Base-by-base conservation (phyloP, 1,140 invertebrate species). In the Asobara japonica region DNA sequence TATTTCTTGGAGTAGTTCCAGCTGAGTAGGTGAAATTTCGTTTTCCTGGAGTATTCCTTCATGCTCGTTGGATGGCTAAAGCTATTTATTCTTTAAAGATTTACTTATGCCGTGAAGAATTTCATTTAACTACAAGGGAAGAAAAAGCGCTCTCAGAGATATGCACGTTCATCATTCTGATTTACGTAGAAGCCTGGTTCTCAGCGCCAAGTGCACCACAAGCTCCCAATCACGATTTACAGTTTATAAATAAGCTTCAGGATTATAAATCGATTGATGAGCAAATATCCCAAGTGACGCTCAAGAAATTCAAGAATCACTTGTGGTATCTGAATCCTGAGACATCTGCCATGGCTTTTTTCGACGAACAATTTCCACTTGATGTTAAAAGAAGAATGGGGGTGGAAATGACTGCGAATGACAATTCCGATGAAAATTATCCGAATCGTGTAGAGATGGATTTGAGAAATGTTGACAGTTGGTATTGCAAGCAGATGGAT, bases 111-210 rank as follows among this genome's bases (percentile, higher is more conserved):
- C 31, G 31, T 6, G 31, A 36, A 6, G 20, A 6, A 38, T 65
- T 22, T 6, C 8, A 65, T 3, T 36, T 65, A 38, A 33, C 33
- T 65, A 20, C 36, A 18, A 33, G 20, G 27, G 22, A 11, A 8
- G 20, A 65, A 65, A 31, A 65, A 33, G 41, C 16, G 18, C 31
- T 41, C 16, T 27, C 11, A 7, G 64, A 65, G n/a, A 65, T 65
- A 22, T 65, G 64, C 25, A 38, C 20, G 41, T 77, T 79, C 67
- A 73, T 76, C 66, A 74, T 76, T 3, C 62, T 51, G n/a, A 22
- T 79, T 51, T 79, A 77, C 48, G 18, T 79, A 11, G 68, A 72
- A 70, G n/a, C 69, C 27, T 79, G 76, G 78, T 76, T 75, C 33
- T 73, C 38, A 45, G 65, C 75, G 51, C 75, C 33, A 29, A 41